A percentile compares a stretch with the other conserved stretches of the same genome.
phyloP scores from a whole-genome alignment of 23 tunicate species.

The Trididemnum clinides region DNA sequence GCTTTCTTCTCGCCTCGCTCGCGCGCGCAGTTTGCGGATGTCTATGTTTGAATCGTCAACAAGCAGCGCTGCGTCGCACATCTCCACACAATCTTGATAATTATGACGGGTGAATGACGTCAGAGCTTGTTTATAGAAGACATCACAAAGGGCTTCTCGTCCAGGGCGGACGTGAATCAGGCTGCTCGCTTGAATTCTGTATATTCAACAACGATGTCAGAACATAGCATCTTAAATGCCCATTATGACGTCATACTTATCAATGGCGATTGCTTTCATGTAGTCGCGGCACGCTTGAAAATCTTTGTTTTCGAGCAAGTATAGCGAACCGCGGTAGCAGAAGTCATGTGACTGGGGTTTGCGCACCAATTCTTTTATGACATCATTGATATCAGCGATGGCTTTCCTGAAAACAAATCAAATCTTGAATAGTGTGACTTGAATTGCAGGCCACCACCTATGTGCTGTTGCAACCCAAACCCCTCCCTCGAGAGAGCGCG shows the following conservation, averaged over 20 bases:
- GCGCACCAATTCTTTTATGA: conserved; percentile 53
- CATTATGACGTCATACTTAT: no score
- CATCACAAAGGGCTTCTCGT: conserved; percentile 31
- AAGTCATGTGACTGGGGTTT: conserved; percentile 57
- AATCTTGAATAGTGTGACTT: no score
- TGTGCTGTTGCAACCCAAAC: no score
- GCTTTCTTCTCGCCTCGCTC: conserved; percentile 73
- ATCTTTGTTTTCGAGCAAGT: conserved; percentile 62
- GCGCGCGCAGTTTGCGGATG: conserved; percentile 71
- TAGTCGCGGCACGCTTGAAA: conserved; percentile 72
- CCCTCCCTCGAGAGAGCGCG: no score
- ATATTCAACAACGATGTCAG: no score
- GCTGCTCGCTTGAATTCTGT: conserved; percentile 52
- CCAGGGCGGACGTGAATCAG: conserved; percentile 76
- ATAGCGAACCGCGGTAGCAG: conserved; percentile 58
- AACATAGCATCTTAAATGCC: no score
- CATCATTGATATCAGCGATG: conserved; percentile 56
- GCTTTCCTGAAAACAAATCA: conserved; percentile 75
- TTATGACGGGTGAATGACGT: conserved; percentile 50
- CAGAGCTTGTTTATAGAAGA: conserved; percentile 76
- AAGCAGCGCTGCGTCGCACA: conserved; percentile 71
- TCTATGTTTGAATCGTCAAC: conserved; percentile 69
- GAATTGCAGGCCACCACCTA: no score
- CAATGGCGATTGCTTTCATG: conserved; percentile 59
- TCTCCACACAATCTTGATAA: conserved; percentile 56